Evolutionary conservation across 1,140 invertebrate genomes (phyloP).

Genomic region (Drosophila saltans): DNA sequence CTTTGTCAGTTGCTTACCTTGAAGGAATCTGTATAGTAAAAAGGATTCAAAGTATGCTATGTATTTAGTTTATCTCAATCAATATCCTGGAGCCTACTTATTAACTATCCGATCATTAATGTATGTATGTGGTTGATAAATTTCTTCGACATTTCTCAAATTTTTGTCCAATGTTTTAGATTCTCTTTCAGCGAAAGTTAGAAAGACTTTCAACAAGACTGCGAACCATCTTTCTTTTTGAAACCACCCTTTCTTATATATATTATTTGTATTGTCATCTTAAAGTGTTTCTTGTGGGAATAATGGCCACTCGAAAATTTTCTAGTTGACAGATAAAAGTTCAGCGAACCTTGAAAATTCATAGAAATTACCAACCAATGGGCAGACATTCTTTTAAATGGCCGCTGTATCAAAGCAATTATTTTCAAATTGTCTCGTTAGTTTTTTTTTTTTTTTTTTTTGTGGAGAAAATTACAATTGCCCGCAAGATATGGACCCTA

Average conservation of each 20-base stretch:
- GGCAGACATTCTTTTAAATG: slow-evolving; percentile 60
- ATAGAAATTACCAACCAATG: slow-evolving; percentile 54
- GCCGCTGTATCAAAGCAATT: slow-evolving; percentile 72
- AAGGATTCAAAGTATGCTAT: too few species aligned
- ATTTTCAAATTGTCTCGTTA: slow-evolving; percentile 80
- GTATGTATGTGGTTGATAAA: too few species aligned
- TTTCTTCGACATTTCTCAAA: too few species aligned
- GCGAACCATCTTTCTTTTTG: neutral
- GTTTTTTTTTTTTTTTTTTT: slow-evolving; percentile 21
- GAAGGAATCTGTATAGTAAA: too few species aligned
- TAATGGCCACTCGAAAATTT: slow-evolving; percentile 33
- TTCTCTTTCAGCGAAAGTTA: too few species aligned
- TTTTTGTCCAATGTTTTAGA: too few species aligned
- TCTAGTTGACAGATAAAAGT: slow-evolving; percentile 70
- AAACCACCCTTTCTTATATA: neutral
- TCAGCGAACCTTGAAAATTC: slow-evolving; percentile 64
- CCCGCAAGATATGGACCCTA: slow-evolving; percentile 41
- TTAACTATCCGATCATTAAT: too few species aligned
- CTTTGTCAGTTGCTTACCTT: too few species aligned
- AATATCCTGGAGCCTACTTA: too few species aligned
- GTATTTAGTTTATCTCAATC: too few species aligned
- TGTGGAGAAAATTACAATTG: slow-evolving; percentile 65
- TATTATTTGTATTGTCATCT: slow-evolving; percentile 3
- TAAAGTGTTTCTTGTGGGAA: slow-evolving; percentile 13
- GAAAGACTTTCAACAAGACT: neutral